Evolutionary conservation across 2,113 vertebrate genomes (phyloP).

Genomic region (Regulus satrapa): DNA sequence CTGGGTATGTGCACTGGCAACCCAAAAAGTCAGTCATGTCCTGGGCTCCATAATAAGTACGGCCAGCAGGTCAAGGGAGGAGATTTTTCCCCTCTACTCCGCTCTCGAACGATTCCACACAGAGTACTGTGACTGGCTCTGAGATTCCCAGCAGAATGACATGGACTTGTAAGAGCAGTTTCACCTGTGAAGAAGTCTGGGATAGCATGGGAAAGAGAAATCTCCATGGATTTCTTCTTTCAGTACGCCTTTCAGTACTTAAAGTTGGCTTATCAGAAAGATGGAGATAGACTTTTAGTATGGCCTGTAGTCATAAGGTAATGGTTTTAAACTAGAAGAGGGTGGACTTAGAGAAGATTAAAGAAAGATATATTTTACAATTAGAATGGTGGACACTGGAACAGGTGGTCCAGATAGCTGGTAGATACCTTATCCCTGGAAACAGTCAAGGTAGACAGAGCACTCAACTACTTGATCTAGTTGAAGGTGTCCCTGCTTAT

Average conservation of each 20-base stretch:
- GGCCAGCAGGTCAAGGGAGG: background rate
- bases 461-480: background rate
- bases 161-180: background rate
- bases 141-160: background rate
- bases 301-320: accelerated
- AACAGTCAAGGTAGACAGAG: background rate
- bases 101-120: background rate
- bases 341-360: background rate
- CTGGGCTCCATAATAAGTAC: background rate
- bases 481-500: too few relatives aligned
- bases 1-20: background rate
- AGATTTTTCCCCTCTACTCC: background rate
- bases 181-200: background rate
- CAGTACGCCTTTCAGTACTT: background rate
- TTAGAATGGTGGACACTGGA: background rate
- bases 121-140: background rate
- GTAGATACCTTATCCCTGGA: background rate
- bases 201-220: background rate
- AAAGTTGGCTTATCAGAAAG: background rate
- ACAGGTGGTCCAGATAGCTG: background rate
- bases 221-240: accelerated
- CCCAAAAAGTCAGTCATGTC: background rate
- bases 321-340: background rate
- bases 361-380: background rate
- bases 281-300: background rate